A percentile compares a stretch with the other conserved stretches of the same genome.
These are phyloP conservation scores for Leucoraja erinaceus DNA, from an alignment of 2,113 vertebrate species.

Conservation along the genomic window DNA sequence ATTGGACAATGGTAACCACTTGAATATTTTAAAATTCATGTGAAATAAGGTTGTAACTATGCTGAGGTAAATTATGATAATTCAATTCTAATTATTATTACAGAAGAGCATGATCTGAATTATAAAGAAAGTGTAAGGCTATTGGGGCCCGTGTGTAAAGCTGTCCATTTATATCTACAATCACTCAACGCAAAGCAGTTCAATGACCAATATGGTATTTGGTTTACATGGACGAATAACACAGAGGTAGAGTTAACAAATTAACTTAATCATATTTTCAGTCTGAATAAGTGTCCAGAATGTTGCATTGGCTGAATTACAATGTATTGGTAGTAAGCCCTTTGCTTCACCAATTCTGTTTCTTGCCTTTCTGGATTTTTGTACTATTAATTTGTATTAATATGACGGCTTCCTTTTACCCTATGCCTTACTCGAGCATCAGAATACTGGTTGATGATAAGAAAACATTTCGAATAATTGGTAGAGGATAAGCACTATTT, in stretches of 20 bases:
- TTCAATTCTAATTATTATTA: background rate
- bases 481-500: background rate
- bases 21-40: background rate
- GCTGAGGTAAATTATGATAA: background rate
- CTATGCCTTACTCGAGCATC: background rate
- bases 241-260: constrained; percentile 52
- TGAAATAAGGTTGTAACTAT: background rate
- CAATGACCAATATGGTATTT: constrained; percentile 43
- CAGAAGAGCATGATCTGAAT: constrained; percentile 47
- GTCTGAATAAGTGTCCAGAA: background rate
- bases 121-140: constrained; percentile 53
- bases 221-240: constrained; percentile 60
- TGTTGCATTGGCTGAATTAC: background rate
- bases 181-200: constrained; percentile 53
- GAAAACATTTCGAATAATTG: background rate
- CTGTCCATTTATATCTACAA: constrained; percentile 50
- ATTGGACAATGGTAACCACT: constrained; percentile 53
- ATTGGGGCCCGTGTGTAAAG: constrained; percentile 62
- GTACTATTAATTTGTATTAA: background rate
- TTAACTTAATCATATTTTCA: background rate
- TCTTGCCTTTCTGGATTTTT: background rate
- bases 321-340: background rate
- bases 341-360: background rate
- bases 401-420: background rate
- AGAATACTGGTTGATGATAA: background rate